These are phyloP conservation scores for Triplophysa bombifrons DNA, from an alignment of 2,797 vertebrate species.

Conservation along the genomic window DNA sequence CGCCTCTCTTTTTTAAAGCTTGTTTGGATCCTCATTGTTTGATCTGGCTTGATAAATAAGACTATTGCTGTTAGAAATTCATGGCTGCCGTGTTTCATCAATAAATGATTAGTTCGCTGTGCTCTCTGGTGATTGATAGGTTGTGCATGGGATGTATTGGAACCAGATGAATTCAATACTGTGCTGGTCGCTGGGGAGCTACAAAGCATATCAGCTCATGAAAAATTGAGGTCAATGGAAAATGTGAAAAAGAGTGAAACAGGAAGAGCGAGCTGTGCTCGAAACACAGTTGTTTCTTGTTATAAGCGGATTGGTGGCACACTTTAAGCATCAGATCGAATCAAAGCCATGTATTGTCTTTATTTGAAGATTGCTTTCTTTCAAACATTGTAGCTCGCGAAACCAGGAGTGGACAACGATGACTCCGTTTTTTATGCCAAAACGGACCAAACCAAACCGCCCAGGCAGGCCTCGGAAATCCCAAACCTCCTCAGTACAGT, in stretches of 20 bases:
- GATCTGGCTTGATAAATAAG: constrained; percentile 86
- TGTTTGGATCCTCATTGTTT: constrained; percentile 85
- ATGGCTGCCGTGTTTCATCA: constrained; percentile 81
- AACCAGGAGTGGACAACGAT: constrained; percentile 51
- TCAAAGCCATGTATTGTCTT: constrained; percentile 44
- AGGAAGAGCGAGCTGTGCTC: constrained; percentile 26
- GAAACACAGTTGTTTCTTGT: constrained; percentile 65
- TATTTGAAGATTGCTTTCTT: constrained; percentile 41
- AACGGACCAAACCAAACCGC: constrained; percentile 65
- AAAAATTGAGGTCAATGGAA: constrained; percentile 81
- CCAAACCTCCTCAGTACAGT: constrained; percentile 62
- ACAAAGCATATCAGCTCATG: constrained; percentile 79
- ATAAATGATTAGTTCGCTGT: constrained; percentile 85
- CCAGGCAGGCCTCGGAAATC: constrained; percentile 68
- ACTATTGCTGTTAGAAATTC: constrained; percentile 83
- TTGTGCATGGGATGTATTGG: constrained; percentile 79
- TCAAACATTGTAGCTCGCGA: constrained; percentile 62
- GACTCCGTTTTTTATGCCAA: constrained; percentile 60
- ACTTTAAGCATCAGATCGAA: constrained; percentile 41
- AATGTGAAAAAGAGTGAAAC: constrained; percentile 62
- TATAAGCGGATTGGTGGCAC: constrained; percentile 44
- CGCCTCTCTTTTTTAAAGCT: constrained; percentile 77
- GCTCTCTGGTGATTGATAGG: constrained; percentile 82
- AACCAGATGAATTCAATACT: constrained; percentile 84
- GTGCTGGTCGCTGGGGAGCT: constrained; percentile 73